Evolutionary conservation across 2,888 invertebrate genomes (phyloP).

Genomic region (Eretmocerus hayati): DNA sequence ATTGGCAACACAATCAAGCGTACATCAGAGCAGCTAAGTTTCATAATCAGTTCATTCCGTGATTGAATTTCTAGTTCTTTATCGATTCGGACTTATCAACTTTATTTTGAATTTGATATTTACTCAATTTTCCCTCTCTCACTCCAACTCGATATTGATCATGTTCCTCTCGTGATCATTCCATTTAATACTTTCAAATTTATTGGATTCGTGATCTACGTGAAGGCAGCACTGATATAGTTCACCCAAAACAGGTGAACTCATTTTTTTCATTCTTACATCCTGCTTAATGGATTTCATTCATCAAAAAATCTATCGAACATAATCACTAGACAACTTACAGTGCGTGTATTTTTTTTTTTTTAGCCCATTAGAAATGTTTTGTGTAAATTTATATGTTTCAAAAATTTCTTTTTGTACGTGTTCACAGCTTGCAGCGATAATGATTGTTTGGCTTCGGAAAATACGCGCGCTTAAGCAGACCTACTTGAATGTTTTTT

Average conservation of each 20-base stretch:
- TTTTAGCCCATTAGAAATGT: too few relatives aligned
- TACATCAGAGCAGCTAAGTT: conserved; percentile 39
- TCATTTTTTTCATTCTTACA: conserved; percentile 3
- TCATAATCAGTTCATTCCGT: conserved; percentile 19
- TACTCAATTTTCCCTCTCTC: conserved; percentile 4
- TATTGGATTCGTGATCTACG: too few relatives aligned
- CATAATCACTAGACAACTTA: conserved; percentile 9
- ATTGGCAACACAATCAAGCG: conserved; percentile 45
- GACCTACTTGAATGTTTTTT: too few relatives aligned
- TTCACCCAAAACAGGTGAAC: too few relatives aligned
- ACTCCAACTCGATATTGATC: too few relatives aligned
- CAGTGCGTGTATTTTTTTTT: conserved; percentile 3
- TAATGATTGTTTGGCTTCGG: conserved; percentile 21
- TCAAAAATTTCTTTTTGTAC: conserved; percentile 19
- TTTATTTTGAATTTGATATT: too few relatives aligned
- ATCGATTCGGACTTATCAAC: neutral
- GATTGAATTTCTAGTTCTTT: neutral
- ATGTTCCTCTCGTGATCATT: too few relatives aligned
- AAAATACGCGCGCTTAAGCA: too few relatives aligned
- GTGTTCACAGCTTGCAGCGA: conserved; percentile 21
- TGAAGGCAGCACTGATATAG: too few relatives aligned
- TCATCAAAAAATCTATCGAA: conserved; percentile 2
- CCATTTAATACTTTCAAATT: too few relatives aligned
- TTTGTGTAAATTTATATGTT: neutral
- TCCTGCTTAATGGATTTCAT: conserved; percentile 4